Evolutionary conservation across 2,888 invertebrate species (phyloP), one percentile per base, ranked within the genome.

Genomic region (Laspeyria flexula): DNA sequence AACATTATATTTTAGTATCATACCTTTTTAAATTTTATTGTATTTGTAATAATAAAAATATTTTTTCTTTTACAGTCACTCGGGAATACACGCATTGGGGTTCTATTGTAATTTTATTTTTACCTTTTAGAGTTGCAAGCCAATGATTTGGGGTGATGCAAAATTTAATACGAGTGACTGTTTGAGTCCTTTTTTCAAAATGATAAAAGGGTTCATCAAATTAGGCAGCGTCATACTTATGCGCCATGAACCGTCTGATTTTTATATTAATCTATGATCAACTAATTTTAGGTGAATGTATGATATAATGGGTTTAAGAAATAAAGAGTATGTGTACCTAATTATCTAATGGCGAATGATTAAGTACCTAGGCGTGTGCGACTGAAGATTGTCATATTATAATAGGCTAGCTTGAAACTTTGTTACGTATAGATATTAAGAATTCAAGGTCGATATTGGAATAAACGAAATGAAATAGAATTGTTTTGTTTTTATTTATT

Each of bases 351-450:
- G 58, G 38, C 65, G 65, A 56, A 58, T 53, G 48, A 29, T 60
- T 44, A 58, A 64, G 65, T 62, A 64, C 56, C 43, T 61, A 67
- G 68, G 44, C 52, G 66, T 65, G 73, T 68, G 65, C 67, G 74
- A 71, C 71, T 74, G 75, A 70, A 64, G 66, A 65, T 73, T 73
- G 72, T 68, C 69, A 71, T 65, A 71, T 69, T 69, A 71, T 60
- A 61, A 67, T 71, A 72, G 68, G 63, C 59, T 79, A 77, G 77
- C 75, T 79, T 90, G 88, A 86, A 86, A 90, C 86, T 87, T 85
- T 89, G 90, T 89, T 90, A 88, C 88, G 51, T 51, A 90, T 90
- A 89, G 88, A 88, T 75, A 83, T 88, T 88, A 89, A 90, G 88
- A 86, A 84, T 87, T 88, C 89, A 85, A 88, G 71, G 86, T 88